Base-by-base conservation (phyloP, 2,797 vertebrate genomes). In the Taeniopygia guttata region DNA sequence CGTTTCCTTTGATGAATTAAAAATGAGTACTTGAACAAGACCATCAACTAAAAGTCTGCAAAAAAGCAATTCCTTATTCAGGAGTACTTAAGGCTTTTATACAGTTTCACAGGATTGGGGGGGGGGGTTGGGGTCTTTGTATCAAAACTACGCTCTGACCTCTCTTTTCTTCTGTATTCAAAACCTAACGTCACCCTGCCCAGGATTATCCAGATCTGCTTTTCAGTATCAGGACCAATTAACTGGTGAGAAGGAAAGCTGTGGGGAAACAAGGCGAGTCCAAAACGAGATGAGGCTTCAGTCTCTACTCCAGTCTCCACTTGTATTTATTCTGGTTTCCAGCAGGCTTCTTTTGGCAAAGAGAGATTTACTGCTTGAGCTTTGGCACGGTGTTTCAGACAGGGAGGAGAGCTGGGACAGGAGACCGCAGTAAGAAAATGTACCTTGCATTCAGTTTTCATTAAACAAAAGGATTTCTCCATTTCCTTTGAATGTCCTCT, bases 271-370 rank as follows among this genome's bases (percentile, higher is more conserved):
- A 93, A 70, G 67, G 29, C 64, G 91, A 78, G 55, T 46, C 80
- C 54, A 70, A 82, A 87, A 43, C 1, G 20, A 82, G 93, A 67
- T 26, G 55, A 72, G 40, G 43, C 70, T 89, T 36, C 63, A 67
- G 29, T 25, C 45, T 67, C 75, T 40, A 27, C 40, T 89, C 46
- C 58, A 72, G 45, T 55, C 64, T 52, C 29, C 80, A n/a, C 84
- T 86, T 54, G 25, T 70, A 81, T 95, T 87, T 72, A 66, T 81
- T 93, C 62, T 87, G 79, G 52, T 94, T 92, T 81, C 84, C 42
- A 83, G 27, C 26, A 27, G 64, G 76, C 70, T 93, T 64, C 81
- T 93, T 94, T 89, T 94, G 90, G 81, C 92, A 68, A 16, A 16
- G 46, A 40, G 46, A 60, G 64, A 59, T 77, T 38, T 42, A 38